Conservation (phyloP, 1,140 invertebrate species). For the Dinothrombium tinctorium region DNA sequence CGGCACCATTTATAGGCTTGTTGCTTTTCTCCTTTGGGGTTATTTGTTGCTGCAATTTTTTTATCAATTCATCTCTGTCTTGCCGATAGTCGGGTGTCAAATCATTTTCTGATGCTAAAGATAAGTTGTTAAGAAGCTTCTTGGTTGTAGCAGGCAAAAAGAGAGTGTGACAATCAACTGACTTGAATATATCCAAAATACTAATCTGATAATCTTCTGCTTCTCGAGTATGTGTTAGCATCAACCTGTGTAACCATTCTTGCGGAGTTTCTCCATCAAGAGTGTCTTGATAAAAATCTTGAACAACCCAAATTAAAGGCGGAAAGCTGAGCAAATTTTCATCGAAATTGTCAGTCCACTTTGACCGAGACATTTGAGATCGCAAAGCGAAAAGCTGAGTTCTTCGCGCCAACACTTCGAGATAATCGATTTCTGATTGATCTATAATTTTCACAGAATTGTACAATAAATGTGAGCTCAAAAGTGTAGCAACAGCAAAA, state of each 20-base stretch:
- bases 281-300: conserved; percentile 15
- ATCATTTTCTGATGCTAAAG: too few species aligned
- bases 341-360: conserved; percentile 14
- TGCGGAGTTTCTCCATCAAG: conserved; percentile 4
- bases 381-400: conserved; percentile 16
- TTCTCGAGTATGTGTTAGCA: conserved; percentile 13
- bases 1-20: conserved; percentile 11
- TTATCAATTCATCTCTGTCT: conserved; percentile 13
- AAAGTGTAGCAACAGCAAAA: too few species aligned
- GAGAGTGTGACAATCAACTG: conserved; percentile 15
- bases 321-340: conserved; percentile 15
- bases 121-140: too few species aligned
- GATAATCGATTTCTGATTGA: too few species aligned
- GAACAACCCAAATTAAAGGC: conserved; percentile 15
- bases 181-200: conserved; percentile 14
- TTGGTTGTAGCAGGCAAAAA: too few species aligned
- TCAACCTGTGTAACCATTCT: conserved; percentile 14
- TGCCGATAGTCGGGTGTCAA: too few species aligned
- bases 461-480: too few species aligned
- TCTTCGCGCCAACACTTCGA: too few species aligned
- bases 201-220: conserved; percentile 14
- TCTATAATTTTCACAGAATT: too few species aligned
- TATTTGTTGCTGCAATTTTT: conserved; percentile 10
- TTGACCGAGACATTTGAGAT: conserved; percentile 14
- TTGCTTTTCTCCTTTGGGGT: conserved; percentile 14